Evolutionary conservation across 2,797 vertebrate genomes (phyloP), one percentile per base, ranked within the genome.

Genomic region (Ctenochaetus hawaiiensis): DNA sequence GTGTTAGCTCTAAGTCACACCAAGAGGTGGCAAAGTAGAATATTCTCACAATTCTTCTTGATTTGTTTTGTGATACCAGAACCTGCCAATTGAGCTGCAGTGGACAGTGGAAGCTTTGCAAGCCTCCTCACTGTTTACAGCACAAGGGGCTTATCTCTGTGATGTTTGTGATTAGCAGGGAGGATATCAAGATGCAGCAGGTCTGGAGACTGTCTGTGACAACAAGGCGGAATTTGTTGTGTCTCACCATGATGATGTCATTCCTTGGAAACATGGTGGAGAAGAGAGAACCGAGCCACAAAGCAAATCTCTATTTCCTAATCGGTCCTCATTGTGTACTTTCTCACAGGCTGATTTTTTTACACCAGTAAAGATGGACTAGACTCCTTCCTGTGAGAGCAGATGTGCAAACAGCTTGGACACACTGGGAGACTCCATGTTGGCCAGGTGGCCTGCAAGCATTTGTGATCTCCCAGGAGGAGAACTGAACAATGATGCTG

Each of bases 401-500:
- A 57, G 1, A 10, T 10, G 22, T 13, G 18, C 22, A 47, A 58
- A 61, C 48, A 51, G 37, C 37, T 77, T 60, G 13, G 67, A 77
- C 64, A 18, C 3, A 2, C 22, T 26, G 43, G 39, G 43, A n/a
- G 56, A 18, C 34, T n/a, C 5, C 20, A 49, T 73, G 56, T 43
- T 44, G 39, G 39, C 18, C 65, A 72, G 41, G 68, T 66, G 72
- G 56, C 37, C 39, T 64, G 26, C 53, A 23, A 78, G 62, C 62
- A 73, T 61, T 61, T 72, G 52, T 47, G 66, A 53, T 68, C 57
- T 48, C 72, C 49, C 26, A 68, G 60, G 59, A 74, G 51, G 66
- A 62, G 56, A 34, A 34, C 23, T 71, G 41, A 80, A 58, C 2
- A 2, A 75, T 39, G 37, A 48, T 49, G 20, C 43, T 8, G 23